Conservation (phyloP, 1,140 invertebrate genomes). For the Bombus confusus region DNA sequence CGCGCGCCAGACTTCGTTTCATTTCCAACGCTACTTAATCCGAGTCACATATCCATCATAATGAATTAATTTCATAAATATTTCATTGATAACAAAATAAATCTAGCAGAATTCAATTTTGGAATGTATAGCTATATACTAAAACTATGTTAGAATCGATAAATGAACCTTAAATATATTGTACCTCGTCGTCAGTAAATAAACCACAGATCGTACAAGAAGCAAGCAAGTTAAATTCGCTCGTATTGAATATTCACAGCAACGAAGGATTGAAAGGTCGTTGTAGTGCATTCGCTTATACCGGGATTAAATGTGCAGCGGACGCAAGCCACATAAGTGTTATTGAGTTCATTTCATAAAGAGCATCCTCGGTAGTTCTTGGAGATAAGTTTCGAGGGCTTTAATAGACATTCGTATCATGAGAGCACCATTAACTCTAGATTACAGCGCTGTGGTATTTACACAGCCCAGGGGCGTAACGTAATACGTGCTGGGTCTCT, state of each 20-base stretch:
- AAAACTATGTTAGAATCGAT: neutral
- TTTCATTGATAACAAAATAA: neutral
- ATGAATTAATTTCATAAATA: neutral
- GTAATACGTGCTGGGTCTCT: slow-evolving; percentile 67
- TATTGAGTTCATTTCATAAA: slow-evolving; percentile 48
- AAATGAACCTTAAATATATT: no score
- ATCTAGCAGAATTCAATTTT: neutral
- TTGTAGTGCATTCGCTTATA: neutral
- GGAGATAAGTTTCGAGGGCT: slow-evolving; percentile 56
- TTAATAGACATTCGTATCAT: slow-evolving; percentile 67
- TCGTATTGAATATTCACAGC: neutral
- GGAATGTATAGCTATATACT: neutral
- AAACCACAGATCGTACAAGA: neutral
- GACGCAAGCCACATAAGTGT: slow-evolving; percentile 18
- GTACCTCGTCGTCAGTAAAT: no score
- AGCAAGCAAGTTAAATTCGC: no score
- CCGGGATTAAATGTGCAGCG: neutral
- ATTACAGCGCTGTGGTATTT: slow-evolving; percentile 76
- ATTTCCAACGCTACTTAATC: neutral
- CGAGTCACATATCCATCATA: no score
- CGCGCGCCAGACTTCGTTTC: neutral
- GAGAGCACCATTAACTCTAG: slow-evolving; percentile 77
- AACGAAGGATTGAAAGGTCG: neutral
- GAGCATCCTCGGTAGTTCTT: slow-evolving; percentile 34
- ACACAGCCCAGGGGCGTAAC: slow-evolving; percentile 71